Base-by-base conservation (phyloP, 2,797 vertebrate species). In the Phataginus tetradactyla region DNA sequence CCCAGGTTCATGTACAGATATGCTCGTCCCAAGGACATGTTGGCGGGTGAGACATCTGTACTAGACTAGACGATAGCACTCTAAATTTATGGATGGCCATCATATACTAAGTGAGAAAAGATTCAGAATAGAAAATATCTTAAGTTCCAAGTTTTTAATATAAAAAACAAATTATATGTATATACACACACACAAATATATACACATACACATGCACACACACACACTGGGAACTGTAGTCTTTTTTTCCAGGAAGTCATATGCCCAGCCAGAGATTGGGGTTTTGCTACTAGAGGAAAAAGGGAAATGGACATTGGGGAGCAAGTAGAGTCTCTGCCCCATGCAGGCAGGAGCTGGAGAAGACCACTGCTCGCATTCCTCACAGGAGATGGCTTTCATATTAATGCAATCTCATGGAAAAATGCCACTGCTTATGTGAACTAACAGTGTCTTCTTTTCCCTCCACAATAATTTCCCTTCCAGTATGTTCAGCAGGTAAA, bases 401-500 rank as follows among this genome's bases (percentile, higher is more conserved):
- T 14, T 61, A 45, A 86, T 63, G 37, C 11, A 45, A 12, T 39
- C 4, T 8, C 2, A 1, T 5, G 63, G 34, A 42, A 86, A 83
- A 63, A 17, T 32, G 14, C 45, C 55, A 20, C 25, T 84, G 7
- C 80, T 29, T 74, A 61, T 66, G 63, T 68, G 23, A 87, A 88
- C 90, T 95, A 92, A 95, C 15, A 15, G 39, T 25, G 11, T 83
- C 59, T 79, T 57, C 13, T 86, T 94, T 94, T 96, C 13, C 59
- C 90, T 92, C 95, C 87, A 20, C 93, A 94, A 91, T 23, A 4
- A 92, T 92, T 96, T 96, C 63, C 74, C 90, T 88, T 96, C 69
- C 98, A 99, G 99, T 98, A 5, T 99, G 99, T 81, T 98, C 98
- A 89, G 97, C 96, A 96, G 99, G 99, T 99, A 98, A 96, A 98